Conservation (phyloP, 2,797 vertebrate genomes). For the Crotalus adamanteus region DNA sequence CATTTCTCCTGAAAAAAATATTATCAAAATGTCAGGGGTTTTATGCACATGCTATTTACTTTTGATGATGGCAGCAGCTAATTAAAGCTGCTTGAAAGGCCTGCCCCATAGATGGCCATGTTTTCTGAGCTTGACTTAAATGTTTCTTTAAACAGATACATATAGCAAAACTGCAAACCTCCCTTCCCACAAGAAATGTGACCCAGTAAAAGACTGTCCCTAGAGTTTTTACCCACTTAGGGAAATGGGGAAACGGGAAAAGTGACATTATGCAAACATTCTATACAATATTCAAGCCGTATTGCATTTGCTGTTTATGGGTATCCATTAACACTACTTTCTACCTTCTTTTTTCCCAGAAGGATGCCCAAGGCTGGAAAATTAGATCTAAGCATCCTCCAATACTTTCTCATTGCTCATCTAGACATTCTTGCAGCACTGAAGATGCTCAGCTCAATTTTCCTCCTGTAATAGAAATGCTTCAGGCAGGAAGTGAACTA, state of each 20-base stretch:
- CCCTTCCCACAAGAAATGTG: neutral
- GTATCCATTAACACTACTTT: neutral
- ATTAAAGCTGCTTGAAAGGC: neutral
- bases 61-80: neutral
- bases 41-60: neutral
- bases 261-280: neutral
- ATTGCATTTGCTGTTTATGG: neutral
- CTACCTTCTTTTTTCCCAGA: neutral
- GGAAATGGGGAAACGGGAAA: neutral
- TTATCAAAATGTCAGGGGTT: neutral
- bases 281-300: neutral
- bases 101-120: rapidly evolving
- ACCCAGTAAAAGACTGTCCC: neutral
- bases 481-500: neutral
- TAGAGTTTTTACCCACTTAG: neutral
- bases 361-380: neutral
- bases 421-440: neutral
- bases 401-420: neutral
- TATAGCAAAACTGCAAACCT: neutral
- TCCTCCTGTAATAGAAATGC: neutral
- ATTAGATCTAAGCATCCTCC: neutral
- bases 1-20: neutral
- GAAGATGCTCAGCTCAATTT: too few relatives aligned
- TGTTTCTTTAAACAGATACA: neutral
- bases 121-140: neutral